Evolutionary conservation across 2,797 vertebrate species (phyloP), one percentile per base, ranked within the genome.

Genomic region (Cirrhinus mrigala): DNA sequence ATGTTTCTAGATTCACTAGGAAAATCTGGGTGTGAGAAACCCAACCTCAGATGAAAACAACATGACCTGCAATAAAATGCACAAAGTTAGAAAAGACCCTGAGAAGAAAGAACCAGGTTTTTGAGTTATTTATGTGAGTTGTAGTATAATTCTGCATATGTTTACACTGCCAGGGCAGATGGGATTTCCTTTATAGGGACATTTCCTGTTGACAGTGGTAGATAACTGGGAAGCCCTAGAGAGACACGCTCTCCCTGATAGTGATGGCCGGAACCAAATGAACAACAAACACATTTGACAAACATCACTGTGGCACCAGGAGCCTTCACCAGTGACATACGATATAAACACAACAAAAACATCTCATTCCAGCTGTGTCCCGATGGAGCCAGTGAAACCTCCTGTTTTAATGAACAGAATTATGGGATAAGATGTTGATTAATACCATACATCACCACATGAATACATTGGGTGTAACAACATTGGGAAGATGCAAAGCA

Each of bases 131-230:
- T 62, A 24, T 62, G n/a, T 20, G 58, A 16, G 40, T 46, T 46
- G 20, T 73, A 15, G 20, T 76, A 14, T 54, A 54, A 64, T 62
- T 62, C 58, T 56, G 52, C 14, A 37, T 78, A 29, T 80, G 82
- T 84, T 52, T 77, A 76, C 77, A 66, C 37, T 69, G 27, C 29
- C 24, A 69, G 37, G 33, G 20, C 9, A 60, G 76, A 84, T 69
- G 70, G 82, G 5, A 74, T 87, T 84, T 84, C 54, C 79, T 71
- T 56, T 40, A 82, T 85, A 0, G 18, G 70, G 89, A 85, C 81
- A 91, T 92, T 94, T 95, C 93, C 93, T 93, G 92, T 86, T 90
- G 77, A 78, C 84, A 79, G 89, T 74, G 89, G 33, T 3, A 73
- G 89, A 92, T 92, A 87, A 87, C 44, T 9, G 4, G 3, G 20